Conservation (phyloP, 1,140 invertebrate genomes). For the Phenacoccus solenopsis region DNA sequence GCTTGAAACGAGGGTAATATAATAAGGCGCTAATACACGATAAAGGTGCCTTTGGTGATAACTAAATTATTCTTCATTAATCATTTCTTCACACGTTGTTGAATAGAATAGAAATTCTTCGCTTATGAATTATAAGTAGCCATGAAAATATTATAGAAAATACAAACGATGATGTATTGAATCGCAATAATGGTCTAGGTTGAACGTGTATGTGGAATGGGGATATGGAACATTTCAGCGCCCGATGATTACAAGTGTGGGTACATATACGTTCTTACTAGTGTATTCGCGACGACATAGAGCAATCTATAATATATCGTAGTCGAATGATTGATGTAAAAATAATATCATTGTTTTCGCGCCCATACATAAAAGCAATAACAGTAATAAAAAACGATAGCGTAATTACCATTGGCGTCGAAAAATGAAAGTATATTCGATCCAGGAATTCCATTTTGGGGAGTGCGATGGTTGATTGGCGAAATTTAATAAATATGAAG, state of each 20-base stretch:
- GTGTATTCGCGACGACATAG: background rate
- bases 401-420: background rate
- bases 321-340: background rate
- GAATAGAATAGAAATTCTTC: constrained; percentile 3
- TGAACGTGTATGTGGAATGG: too few species aligned
- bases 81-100: background rate
- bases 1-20: background rate
- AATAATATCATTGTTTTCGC: background rate
- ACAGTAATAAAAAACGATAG: too few species aligned
- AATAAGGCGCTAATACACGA: background rate
- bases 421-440: constrained; percentile 3
- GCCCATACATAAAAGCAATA: too few species aligned
- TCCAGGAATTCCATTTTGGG: too few species aligned
- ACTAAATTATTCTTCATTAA: constrained; percentile 3
- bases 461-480: too few species aligned
- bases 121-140: background rate
- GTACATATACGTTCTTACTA: background rate
- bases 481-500: too few species aligned
- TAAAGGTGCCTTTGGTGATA: background rate
- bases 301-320: background rate
- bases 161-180: background rate
- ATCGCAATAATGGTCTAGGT: background rate
- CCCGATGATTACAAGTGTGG: background rate
- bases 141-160: background rate
- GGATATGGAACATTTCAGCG: background rate